Evolutionary conservation across 2,888 invertebrate genomes (phyloP).

Genomic region (Athalia cordata): DNA sequence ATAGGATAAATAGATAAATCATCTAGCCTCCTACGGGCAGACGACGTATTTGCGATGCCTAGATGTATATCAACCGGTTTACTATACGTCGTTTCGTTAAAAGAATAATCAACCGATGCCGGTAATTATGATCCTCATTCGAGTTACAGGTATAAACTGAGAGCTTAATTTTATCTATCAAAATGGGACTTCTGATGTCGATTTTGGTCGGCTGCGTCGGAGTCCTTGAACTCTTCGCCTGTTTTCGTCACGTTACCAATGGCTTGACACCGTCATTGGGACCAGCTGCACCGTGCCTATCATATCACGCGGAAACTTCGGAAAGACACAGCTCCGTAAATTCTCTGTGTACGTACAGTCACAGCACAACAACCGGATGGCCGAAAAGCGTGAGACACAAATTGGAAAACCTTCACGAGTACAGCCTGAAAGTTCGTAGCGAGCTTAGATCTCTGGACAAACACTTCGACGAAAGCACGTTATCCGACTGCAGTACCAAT

Average conservation of each 20-base stretch:
- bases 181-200: conserved; percentile 85
- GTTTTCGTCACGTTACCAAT: conserved; percentile 67
- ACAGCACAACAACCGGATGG: conserved; percentile 58
- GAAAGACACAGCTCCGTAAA: conserved; percentile 62
- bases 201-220: conserved; percentile 86
- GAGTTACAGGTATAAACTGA: not conserved
- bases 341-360: conserved; percentile 64
- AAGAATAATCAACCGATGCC: not conserved
- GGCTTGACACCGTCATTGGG: conserved; percentile 56
- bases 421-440: conserved; percentile 64
- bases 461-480: conserved; percentile 59
- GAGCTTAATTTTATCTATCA: conserved; percentile 48
- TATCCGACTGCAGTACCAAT: conserved; percentile 63
- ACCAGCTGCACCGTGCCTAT: conserved; percentile 59
- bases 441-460: conserved; percentile 62
- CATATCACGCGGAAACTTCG: conserved; percentile 51
- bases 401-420: conserved; percentile 69
- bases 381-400: conserved; percentile 61
- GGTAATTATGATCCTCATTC: not conserved
- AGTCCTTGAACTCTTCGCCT: conserved; percentile 81
- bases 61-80: conserved; percentile 6
- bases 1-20: conserved; percentile 44
- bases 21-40: conserved; percentile 17
- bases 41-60: not conserved
- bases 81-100: not conserved